Percentiles rank a stretch among this genome's conserved stretches.
Conservation (phyloP, 2,888 invertebrate species). For the Acrobasis suavella region DNA sequence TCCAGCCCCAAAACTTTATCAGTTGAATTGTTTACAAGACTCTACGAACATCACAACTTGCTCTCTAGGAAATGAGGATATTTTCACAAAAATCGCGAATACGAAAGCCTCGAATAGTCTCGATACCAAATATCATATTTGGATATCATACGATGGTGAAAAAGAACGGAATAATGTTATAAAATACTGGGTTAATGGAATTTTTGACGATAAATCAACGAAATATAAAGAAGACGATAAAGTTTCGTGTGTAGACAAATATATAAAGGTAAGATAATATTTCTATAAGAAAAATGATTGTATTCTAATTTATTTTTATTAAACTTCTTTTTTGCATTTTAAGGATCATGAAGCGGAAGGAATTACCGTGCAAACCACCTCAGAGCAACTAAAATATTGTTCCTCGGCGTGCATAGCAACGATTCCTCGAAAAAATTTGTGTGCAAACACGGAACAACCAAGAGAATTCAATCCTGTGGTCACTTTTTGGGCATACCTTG, state of each 20-base stretch:
- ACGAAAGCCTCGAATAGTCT: no score
- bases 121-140: constrained; percentile 50
- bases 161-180: constrained; percentile 49
- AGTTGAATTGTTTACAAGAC: constrained; percentile 59
- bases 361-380: constrained; percentile 55
- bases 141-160: constrained; percentile 60
- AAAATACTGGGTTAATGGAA: constrained; percentile 61
- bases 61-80: constrained; percentile 59
- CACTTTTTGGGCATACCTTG: constrained; percentile 88
- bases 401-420: constrained; percentile 83
- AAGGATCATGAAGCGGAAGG: constrained; percentile 44
- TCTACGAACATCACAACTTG: constrained; percentile 61
- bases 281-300: neutral
- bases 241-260: constrained; percentile 63
- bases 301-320: neutral
- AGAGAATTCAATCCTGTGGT: constrained; percentile 84
- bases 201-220: constrained; percentile 50
- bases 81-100: constrained; percentile 53
- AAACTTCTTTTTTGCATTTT: neutral
- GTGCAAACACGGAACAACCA: constrained; percentile 82
- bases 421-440: constrained; percentile 80
- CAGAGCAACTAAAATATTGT: constrained; percentile 73
- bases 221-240: constrained; percentile 54
- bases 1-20: constrained; percentile 82
- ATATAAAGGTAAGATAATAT: constrained; percentile 47